Percentiles rank a stretch among this genome's conserved stretches.
Evolutionary conservation across 2,113 vertebrate species (phyloP).

Genomic region (Trinectes maculatus): DNA sequence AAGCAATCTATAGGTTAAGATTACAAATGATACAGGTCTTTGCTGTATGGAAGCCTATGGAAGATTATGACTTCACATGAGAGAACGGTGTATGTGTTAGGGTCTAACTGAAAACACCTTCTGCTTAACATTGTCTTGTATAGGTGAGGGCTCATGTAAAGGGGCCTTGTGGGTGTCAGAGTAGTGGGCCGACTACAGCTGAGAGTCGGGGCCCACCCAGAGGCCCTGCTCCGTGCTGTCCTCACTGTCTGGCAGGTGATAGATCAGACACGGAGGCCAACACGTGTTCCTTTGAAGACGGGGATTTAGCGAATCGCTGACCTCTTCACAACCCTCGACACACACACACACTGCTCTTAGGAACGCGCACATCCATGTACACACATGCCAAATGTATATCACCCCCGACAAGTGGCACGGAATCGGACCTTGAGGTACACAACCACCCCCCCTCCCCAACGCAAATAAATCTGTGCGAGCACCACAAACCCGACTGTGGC

Average conservation of each 20-base stretch:
- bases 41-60: too few relatives aligned
- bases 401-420: conserved; percentile 47
- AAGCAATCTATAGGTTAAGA: conserved; percentile 67
- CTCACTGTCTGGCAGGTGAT: conserved; percentile 78
- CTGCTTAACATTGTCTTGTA: conserved; percentile 32
- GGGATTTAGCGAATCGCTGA: conserved; percentile 67
- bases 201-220: conserved; percentile 67
- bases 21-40: conserved; percentile 59
- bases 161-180: conserved; percentile 54
- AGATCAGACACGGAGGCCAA: conserved; percentile 70
- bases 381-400: conserved; percentile 58
- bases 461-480: conserved; percentile 2
- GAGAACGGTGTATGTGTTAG: too few relatives aligned
- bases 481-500: conserved; percentile 5
- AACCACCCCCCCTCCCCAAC: conserved; percentile 5
- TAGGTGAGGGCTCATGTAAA: conserved; percentile 13
- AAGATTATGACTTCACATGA: too few relatives aligned
- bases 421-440: conserved; percentile 36
- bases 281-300: conserved; percentile 71
- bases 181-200: conserved; percentile 44
- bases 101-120: background rate
- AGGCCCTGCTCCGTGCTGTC: conserved; percentile 58
- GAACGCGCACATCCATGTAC: conserved; percentile 35
- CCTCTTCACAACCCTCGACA: conserved; percentile 56
- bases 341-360: conserved; percentile 1